A percentile compares a stretch with the other conserved stretches of the same genome.
Evolutionary conservation across 2,797 vertebrate genomes (phyloP).

Genomic region (Cyprinodon diabolis): DNA sequence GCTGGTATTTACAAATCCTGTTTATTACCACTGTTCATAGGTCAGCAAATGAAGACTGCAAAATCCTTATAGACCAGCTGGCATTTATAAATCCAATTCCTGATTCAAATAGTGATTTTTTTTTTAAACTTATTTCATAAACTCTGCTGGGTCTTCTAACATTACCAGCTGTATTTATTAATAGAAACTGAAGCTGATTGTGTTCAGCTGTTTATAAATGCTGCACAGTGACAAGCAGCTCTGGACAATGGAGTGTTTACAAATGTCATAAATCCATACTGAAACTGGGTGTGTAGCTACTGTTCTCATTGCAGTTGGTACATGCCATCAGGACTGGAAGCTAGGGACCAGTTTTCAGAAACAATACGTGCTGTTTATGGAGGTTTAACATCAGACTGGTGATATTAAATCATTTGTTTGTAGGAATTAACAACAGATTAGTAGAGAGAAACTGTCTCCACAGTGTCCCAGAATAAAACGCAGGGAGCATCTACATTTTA

Average conservation of each 20-base stretch:
- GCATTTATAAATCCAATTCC: background rate
- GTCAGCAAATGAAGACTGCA: background rate
- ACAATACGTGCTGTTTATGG: background rate
- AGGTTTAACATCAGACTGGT: background rate
- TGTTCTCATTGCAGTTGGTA: background rate
- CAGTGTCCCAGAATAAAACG: background rate
- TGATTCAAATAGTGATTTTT: background rate
- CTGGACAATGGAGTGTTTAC: background rate
- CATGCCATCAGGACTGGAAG: background rate
- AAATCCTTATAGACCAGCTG: background rate
- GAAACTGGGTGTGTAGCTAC: background rate
- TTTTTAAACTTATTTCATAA: background rate
- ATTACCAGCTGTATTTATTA: background rate
- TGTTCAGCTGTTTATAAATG: background rate
- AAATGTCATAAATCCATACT: background rate
- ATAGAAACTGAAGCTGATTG: background rate
- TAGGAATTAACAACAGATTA: background rate
- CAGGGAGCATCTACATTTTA: background rate
- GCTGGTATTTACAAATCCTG: background rate
- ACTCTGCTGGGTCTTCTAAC: background rate
- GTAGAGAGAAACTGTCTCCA: background rate
- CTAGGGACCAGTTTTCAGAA: background rate
- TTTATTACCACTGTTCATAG: too few species aligned
- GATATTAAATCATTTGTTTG: background rate
- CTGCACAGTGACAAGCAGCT: background rate